Base-by-base conservation (phyloP, 2,888 invertebrate species). In the Cryptosula pallasiana region DNA sequence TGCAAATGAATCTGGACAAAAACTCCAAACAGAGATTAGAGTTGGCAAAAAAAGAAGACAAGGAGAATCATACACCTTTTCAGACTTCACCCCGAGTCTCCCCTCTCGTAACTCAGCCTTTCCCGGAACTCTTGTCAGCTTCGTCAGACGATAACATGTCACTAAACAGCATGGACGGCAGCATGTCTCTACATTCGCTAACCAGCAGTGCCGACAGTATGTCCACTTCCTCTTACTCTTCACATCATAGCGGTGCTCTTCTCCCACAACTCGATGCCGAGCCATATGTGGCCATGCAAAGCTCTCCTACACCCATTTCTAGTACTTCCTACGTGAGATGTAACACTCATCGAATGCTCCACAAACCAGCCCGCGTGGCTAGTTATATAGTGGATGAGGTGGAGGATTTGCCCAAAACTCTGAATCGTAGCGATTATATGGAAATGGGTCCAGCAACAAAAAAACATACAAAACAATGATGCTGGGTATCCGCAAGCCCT, bases 171-270 rank as follows among this genome's bases (percentile, higher is more conserved):
- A 63, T 63, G 63, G 63, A 63, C 2, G 63, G 63, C 29, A 63
- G 63, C 63, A 32, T 32, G 25, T 63, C 63, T 32, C 32, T 63
- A 63, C 63, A 63, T n/a, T 63, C 63, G 63, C 63, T 63, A 16
- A 63, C 63, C 5, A 63, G 63, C 32, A 63, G 63, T 32, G 63
- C 63, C 9, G 63, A 63, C 32, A 63, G 34, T 32, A 63, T 63
- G 63, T 63, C 63, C 2, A 63, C 63, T 32, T 63, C 63, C 32
- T 63, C 63, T 27, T 32, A 63, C 32, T 63, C 63, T 34, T 63
- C 63, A 9, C 63, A 63, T n/a, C 63, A 63, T n/a, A 63, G 63
- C 34, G 9, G 32, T 32, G 63, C 63, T 27, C 9, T 32, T 2
- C 13, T 27, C 29, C 13, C 63, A 5, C n/a, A 2, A n/a, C 63